Conservation (phyloP, 2,113 vertebrate genomes). For the Scatophagus argus region DNA sequence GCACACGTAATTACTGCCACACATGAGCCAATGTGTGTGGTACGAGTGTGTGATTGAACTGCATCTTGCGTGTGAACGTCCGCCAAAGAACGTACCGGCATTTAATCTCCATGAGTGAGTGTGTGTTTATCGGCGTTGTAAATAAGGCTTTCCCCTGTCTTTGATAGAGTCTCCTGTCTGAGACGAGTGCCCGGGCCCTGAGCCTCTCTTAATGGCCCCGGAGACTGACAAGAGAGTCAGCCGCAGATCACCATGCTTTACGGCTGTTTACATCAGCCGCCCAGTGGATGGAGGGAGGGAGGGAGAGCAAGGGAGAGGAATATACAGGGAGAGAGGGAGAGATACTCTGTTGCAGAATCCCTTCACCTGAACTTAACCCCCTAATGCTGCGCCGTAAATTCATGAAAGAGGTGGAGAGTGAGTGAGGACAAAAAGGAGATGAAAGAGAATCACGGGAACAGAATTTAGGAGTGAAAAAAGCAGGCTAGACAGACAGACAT, state of each 20-base stretch:
- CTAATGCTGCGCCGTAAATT: constrained; percentile 72
- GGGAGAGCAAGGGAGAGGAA: constrained; percentile 42
- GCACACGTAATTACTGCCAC: neutral
- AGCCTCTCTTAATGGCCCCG: constrained; percentile 68
- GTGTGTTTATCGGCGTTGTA: constrained; percentile 76
- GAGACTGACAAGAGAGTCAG: constrained; percentile 59
- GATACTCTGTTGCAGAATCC: constrained; percentile 52
- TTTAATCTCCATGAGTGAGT: constrained; percentile 67
- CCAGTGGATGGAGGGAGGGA: constrained; percentile 51
- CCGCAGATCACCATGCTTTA: constrained; percentile 71
- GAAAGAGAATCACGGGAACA: constrained; percentile 61
- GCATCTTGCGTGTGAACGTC: constrained; percentile 49
- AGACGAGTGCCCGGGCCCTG: constrained; percentile 50
- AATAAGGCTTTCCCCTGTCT: constrained; percentile 71
- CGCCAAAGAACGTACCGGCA: constrained; percentile 46
- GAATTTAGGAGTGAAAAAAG: constrained; percentile 66
- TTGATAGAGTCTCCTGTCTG: constrained; percentile 73
- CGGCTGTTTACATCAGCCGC: constrained; percentile 78
- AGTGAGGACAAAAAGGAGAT: constrained; percentile 69
- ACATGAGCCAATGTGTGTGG: constrained; percentile 30
- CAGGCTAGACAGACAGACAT: constrained; percentile 60
- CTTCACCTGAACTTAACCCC: constrained; percentile 79
- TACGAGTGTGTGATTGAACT: constrained; percentile 26
- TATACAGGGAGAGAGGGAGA: constrained; percentile 35
- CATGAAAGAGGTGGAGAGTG: constrained; percentile 25